A percentile compares a stretch with the other conserved stretches of the same genome.
Evolutionary conservation across 1,140 invertebrate genomes (phyloP).

Genomic region (Heliconius nattereri): DNA sequence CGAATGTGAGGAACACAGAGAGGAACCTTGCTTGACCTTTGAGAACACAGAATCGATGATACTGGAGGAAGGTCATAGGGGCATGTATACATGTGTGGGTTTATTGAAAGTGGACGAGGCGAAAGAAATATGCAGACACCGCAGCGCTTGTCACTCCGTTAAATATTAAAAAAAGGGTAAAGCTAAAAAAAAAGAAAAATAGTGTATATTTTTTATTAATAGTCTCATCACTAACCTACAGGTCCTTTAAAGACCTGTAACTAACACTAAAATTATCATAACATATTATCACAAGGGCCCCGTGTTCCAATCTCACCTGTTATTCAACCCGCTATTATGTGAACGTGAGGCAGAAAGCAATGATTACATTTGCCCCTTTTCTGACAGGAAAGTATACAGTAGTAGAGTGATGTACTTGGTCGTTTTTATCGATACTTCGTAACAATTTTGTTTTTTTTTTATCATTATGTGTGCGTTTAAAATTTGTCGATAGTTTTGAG

Average conservation of each 20-base stretch:
- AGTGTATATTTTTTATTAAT: background rate
- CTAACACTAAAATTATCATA: background rate
- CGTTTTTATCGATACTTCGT: background rate
- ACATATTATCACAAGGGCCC: background rate
- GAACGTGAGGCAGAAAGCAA: constrained; percentile 8
- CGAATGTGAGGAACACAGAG: too few species aligned
- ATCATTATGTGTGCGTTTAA: too few species aligned
- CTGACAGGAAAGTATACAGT: background rate
- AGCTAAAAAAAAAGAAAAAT: background rate
- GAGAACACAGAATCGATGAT: too few species aligned
- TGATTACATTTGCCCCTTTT: constrained; percentile 9
- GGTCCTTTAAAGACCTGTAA: background rate
- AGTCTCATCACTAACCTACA: background rate
- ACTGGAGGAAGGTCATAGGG: too few species aligned
- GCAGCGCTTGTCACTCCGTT: too few species aligned
- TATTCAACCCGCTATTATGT: constrained; percentile 1
- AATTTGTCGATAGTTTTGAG: too few species aligned
- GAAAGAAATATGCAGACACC: too few species aligned
- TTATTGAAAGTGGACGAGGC: too few species aligned
- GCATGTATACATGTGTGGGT: too few species aligned
- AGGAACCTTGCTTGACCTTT: too few species aligned
- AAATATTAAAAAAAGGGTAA: too few species aligned
- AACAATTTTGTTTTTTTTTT: background rate
- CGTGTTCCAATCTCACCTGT: constrained; percentile 3
- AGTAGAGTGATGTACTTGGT: background rate